A percentile compares a stretch with the other conserved stretches of the same genome.
Conservation (phyloP, 1,140 invertebrate genomes). For the Drosophila nigromelanica region DNA sequence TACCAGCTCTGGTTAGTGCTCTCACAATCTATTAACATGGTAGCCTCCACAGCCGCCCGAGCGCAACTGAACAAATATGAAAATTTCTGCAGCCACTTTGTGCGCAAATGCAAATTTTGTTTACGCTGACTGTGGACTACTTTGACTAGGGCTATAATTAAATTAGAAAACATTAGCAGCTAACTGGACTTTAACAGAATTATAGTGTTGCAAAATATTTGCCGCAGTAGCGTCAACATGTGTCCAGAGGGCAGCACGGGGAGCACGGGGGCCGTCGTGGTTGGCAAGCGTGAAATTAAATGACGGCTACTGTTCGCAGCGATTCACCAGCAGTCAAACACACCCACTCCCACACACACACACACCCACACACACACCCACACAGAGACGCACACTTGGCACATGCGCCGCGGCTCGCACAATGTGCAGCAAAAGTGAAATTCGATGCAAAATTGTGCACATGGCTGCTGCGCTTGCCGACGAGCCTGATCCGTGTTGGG, state of each 20-base stretch:
- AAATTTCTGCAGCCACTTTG: constrained; percentile 61
- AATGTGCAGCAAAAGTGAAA: constrained; percentile 25
- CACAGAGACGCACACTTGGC: constrained; percentile 26
- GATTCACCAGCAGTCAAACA: constrained; percentile 17
- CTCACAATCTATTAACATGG: constrained; percentile 45
- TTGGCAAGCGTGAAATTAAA: constrained; percentile 58
- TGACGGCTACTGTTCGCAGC: constrained; percentile 47
- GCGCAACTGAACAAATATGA: constrained; percentile 42
- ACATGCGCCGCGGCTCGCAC: constrained; percentile 22
- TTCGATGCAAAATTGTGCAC: constrained; percentile 7
- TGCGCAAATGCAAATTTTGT: constrained; percentile 63
- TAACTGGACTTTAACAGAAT: constrained; percentile 61
- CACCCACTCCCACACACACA: not conserved
- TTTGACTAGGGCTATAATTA: constrained; percentile 39
- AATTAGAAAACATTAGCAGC: constrained; percentile 67
- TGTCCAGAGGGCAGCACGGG: not conserved
- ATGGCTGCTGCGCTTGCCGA: too few species aligned
- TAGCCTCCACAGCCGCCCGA: not conserved
- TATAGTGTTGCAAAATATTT: constrained; percentile 49
- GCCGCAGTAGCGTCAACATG: constrained; percentile 26
- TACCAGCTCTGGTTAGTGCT: constrained; percentile 37
- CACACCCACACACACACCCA: constrained; percentile 1
- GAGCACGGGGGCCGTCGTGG: constrained; percentile 13
- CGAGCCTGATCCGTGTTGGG: not conserved
- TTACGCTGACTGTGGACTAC: constrained; percentile 15